Percentiles rank a stretch among this genome's conserved stretches.
Conservation (phyloP, 2,888 invertebrate genomes). For the Teinopalpus imperialis region DNA sequence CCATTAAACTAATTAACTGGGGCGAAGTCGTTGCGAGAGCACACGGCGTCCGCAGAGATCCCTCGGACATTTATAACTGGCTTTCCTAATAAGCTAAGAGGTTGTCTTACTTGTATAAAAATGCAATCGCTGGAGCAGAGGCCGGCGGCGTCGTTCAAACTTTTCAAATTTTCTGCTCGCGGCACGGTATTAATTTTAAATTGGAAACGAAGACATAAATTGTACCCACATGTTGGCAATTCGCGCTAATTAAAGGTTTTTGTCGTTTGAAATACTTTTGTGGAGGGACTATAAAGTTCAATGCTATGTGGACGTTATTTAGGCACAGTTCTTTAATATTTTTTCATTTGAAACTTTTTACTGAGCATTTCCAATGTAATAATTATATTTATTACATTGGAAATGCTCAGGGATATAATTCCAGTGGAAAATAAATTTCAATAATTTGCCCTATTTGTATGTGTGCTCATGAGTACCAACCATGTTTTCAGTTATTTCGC, state of each 20-base stretch:
- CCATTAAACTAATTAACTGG: slow-evolving; percentile 76
- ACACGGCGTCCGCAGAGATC: slow-evolving; percentile 62
- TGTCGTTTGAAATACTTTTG: too few species aligned
- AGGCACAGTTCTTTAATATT: too few species aligned
- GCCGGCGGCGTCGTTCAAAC: slow-evolving; percentile 72
- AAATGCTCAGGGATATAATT: too few species aligned
- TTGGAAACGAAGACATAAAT: slow-evolving; percentile 64
- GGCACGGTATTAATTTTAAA: slow-evolving; percentile 72
- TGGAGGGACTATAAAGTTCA: too few species aligned
- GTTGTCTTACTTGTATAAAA: slow-evolving; percentile 75
- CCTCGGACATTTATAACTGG: slow-evolving; percentile 68
- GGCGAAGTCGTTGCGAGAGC: slow-evolving; percentile 57
- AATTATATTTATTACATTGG: too few species aligned
- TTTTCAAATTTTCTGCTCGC: slow-evolving; percentile 78
- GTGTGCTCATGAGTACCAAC: too few species aligned
- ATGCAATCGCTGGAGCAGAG: slow-evolving; percentile 70
- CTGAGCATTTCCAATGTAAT: too few species aligned
- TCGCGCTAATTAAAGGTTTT: slow-evolving; percentile 60
- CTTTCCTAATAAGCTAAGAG: slow-evolving; percentile 78
- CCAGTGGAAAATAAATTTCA: too few species aligned
- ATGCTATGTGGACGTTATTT: slow-evolving; percentile 29
- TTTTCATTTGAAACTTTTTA: too few species aligned
- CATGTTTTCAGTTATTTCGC: too few species aligned
- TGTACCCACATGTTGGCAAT: slow-evolving; percentile 62
- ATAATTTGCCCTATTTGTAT: too few species aligned